Percentiles rank a stretch among this genome's conserved stretches.
Evolutionary conservation across 2,113 vertebrate species (phyloP).

Genomic region (Perca flavescens): DNA sequence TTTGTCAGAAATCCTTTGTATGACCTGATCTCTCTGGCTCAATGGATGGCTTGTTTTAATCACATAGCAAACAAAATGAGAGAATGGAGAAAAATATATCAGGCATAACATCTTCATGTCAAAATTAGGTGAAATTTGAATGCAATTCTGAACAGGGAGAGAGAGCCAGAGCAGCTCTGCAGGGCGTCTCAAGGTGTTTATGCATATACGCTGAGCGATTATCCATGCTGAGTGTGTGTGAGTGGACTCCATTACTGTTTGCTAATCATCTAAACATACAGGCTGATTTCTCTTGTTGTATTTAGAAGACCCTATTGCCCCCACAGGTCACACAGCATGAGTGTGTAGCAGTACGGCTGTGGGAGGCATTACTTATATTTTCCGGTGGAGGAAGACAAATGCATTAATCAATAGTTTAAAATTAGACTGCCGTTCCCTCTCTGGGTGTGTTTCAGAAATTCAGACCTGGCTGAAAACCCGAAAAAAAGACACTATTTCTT

Average conservation of each 20-base stretch:
- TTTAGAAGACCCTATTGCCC: conserved; percentile 22
- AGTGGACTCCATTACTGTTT: conserved; percentile 38
- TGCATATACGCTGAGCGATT: conserved; percentile 38
- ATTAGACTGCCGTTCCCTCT: conserved; percentile 9
- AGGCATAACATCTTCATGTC: not conserved
- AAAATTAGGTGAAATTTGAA: conserved; percentile 5
- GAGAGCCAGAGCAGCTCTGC: conserved; percentile 20
- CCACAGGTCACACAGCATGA: conserved; percentile 35
- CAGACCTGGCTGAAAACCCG: conserved; percentile 9
- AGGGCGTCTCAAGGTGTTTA: conserved; percentile 46
- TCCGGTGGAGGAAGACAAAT: conserved; percentile 29
- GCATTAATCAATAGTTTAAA: conserved; percentile 30
- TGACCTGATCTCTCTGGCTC: not conserved
- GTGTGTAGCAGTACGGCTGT: conserved; percentile 5
- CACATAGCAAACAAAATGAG: conserved; percentile 10
- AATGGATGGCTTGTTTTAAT: not conserved
- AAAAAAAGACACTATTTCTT: conserved; percentile 14
- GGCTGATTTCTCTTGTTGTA: conserved; percentile 30
- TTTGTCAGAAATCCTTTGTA: not conserved
- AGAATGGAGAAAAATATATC: conserved; percentile 7
- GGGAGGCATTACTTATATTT: conserved; percentile 31
- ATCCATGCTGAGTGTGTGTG: conserved; percentile 30
- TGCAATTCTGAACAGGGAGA: not conserved
- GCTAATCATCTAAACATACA: conserved; percentile 46
- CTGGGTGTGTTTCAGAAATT: conserved; percentile 32